Conservation (phyloP, 2,888 invertebrate species). For the Oxytorus armatus region DNA sequence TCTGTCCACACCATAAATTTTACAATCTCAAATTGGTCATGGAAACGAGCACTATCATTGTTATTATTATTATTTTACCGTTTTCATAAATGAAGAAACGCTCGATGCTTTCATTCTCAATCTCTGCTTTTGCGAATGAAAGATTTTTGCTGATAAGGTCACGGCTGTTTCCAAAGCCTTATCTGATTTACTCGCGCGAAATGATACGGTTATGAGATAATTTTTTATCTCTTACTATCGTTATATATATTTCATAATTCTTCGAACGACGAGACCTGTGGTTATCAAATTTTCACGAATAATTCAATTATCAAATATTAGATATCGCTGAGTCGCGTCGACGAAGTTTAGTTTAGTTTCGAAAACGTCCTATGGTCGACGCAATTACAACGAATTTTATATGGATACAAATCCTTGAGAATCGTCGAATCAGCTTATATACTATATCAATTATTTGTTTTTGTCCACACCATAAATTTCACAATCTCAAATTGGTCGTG, state of each 20-base stretch:
- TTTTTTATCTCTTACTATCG: too few relatives aligned
- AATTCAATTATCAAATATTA: constrained; percentile 4
- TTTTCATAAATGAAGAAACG: constrained; percentile 50
- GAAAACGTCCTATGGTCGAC: background rate
- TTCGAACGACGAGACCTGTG: background rate
- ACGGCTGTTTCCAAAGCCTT: too few relatives aligned
- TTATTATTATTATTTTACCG: background rate
- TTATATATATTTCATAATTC: too few relatives aligned
- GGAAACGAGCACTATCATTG: constrained; percentile 39
- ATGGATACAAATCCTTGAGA: constrained; percentile 33
- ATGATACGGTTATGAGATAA: too few relatives aligned
- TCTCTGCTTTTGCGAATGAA: too few relatives aligned
- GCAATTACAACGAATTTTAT: constrained; percentile 23
- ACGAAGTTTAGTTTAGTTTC: background rate
- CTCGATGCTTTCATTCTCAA: too few relatives aligned
- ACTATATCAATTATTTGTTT: constrained; percentile 55
- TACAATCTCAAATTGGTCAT: constrained; percentile 55
- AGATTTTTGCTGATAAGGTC: too few relatives aligned
- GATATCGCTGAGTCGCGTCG: background rate
- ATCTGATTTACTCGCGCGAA: too few relatives aligned
- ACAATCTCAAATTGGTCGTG: constrained; percentile 56
- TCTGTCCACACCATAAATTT: constrained; percentile 44
- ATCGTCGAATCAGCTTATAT: constrained; percentile 56
- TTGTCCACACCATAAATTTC: constrained; percentile 45
- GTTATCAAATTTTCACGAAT: background rate